Evolutionary conservation across 1,140 invertebrate species (phyloP).

Genomic region (Laupala kohalensis): DNA sequence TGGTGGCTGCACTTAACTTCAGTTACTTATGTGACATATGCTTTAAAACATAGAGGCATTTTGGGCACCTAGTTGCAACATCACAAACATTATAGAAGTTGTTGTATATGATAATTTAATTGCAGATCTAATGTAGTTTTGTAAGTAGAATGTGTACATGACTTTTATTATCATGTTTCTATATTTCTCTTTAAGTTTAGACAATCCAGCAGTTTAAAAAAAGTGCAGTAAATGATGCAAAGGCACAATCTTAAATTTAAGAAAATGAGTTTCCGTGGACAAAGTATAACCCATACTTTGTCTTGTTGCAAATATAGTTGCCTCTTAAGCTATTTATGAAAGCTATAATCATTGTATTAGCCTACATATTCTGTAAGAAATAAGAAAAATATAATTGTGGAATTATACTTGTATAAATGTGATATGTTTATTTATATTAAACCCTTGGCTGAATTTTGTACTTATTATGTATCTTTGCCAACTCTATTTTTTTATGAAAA

Average conservation of each 20-base stretch:
- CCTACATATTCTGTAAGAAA: background rate
- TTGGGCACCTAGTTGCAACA: background rate
- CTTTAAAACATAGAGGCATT: background rate
- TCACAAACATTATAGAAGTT: background rate
- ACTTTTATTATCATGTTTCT: background rate
- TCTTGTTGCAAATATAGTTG: background rate
- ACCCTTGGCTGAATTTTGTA: too few species aligned
- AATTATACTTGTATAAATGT: background rate
- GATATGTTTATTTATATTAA: too few species aligned
- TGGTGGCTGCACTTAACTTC: too few species aligned
- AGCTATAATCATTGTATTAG: background rate
- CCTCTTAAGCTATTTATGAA: background rate
- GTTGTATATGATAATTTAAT: background rate
- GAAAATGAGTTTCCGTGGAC: background rate
- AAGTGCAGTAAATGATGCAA: background rate
- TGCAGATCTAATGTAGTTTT: background rate
- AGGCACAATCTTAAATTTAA: background rate
- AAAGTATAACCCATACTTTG: background rate
- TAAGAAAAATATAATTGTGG: background rate
- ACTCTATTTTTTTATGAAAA: too few species aligned
- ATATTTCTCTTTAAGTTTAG: too few species aligned
- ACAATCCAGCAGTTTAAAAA: background rate
- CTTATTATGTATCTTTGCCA: too few species aligned
- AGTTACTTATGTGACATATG: too few species aligned
- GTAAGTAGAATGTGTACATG: background rate